Evolutionary conservation across 1,140 invertebrate species (phyloP), one percentile per base, ranked within the genome.

Genomic region (Argopecten irradians): DNA sequence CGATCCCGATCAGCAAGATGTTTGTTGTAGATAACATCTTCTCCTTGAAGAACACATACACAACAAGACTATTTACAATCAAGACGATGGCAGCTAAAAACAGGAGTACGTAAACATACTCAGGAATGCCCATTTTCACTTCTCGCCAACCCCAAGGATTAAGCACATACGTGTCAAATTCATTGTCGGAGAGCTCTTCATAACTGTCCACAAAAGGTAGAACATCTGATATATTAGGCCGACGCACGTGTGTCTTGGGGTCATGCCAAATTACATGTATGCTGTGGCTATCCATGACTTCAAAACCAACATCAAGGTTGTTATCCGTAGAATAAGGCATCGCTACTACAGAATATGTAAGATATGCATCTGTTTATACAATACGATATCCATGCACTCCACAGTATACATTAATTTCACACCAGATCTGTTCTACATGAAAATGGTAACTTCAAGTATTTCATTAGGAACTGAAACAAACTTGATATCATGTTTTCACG

Each of bases 131-230:
- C 32, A 86, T 34, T 32, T 88, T 83, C 1, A 86, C 87, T n/a
- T 90, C 86, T 14, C 84, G 33, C 89, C 89, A 90, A 16, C 85
- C 83, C 89, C 89, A 90, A 3, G 89, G 89, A n/a, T 90, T 34
- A 1, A 90, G 22, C 2, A 90, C 87, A 33, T 87, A 90, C n/a
- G 87, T 85, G 46, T 90, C 89, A 82, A 82, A 87, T 19, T 90
- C 87, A 28, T 88, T 83, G 13, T 85, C 87, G 7, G 85, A 83
- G 3, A 88, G 19, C 19, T 88, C 85, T 28, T 71, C 55, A 28
- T 71, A 71, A n/a, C 8, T 8, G 55, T 71, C 55, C 22, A 71
- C 55, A 11, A 71, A 71, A 0, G 55, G 55, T 5, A 71, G 55
- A 5, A n/a, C 22, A n/a, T 71, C 55, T n/a, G 55, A 71, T 71